These are phyloP conservation scores for Drosophila trichaetosa DNA, from an alignment of 2,888 invertebrate species.

Conservation along the genomic window DNA sequence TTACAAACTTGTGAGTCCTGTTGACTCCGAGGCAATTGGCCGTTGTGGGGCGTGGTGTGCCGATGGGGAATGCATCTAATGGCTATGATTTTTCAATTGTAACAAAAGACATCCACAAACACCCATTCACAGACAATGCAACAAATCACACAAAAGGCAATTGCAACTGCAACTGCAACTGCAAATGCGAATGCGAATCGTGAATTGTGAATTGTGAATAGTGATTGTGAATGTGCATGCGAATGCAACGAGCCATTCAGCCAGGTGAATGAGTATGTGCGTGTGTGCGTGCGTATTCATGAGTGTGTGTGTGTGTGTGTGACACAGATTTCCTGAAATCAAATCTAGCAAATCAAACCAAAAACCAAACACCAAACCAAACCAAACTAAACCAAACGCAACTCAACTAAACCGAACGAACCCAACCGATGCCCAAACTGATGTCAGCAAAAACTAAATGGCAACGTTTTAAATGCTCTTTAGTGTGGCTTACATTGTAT, in stretches of 20 bases:
- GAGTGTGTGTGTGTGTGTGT: slow-evolving; percentile 11
- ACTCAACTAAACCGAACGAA: slow-evolving; percentile 37
- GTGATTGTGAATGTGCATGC: slow-evolving; percentile 47
- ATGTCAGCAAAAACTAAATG: slow-evolving; percentile 61
- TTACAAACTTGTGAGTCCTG: neutral
- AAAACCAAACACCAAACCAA: slow-evolving; percentile 57
- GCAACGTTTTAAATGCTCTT: slow-evolving; percentile 57
- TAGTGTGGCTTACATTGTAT: slow-evolving; percentile 21
- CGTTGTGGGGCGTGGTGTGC: neutral
- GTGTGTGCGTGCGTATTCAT: slow-evolving; percentile 4
- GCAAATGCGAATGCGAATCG: slow-evolving; percentile 29
- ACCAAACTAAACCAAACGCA: slow-evolving; percentile 44
- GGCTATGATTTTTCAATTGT: slow-evolving; percentile 74
- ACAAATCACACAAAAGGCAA: slow-evolving; percentile 57
- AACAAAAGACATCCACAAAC: slow-evolving; percentile 57
- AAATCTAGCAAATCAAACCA: slow-evolving; percentile 83
- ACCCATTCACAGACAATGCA: slow-evolving; percentile 46
- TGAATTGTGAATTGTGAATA: slow-evolving; percentile 24
- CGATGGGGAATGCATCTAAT: slow-evolving; percentile 61
- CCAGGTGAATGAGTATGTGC: slow-evolving; percentile 48
- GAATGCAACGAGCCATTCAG: slow-evolving; percentile 65
- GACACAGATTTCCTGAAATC: slow-evolving; percentile 77
- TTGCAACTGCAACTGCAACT: slow-evolving; percentile 43
- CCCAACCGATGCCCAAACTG: slow-evolving; percentile 49
- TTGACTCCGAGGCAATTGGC: neutral